Base-by-base conservation (phyloP, 2,888 invertebrate species). In the Gymnocheta viridis region DNA sequence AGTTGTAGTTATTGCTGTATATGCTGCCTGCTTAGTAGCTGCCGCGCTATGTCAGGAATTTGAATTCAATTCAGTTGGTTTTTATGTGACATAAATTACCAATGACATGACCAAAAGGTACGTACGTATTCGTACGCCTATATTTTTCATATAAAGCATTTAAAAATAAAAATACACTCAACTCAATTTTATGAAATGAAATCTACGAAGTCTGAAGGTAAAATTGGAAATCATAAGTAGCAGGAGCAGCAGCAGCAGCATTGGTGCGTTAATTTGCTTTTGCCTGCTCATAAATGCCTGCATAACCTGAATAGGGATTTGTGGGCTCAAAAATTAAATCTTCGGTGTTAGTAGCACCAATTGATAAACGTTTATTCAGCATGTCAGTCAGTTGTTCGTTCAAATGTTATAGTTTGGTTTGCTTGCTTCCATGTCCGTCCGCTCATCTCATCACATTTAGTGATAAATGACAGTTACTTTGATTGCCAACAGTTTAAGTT, bases 71-170 rank as follows among this genome's bases (percentile, higher is more conserved):
- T 89, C 88, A 88, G 87, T 90, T 88, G 86, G 87, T 87, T 72
- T 84, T 77, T 56, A 84, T 81, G 87, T 90, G 90, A 90, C 90
- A 91, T 90, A 90, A 90, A 90, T 91, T 89, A 91, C 87, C 89
- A 89, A 88, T 90, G 90, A 90, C 91, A 90, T 82, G 84, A 64
- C 84, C 81, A 81, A 84, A 78, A 85, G 78, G 82, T 82, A 79
- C 72, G 51, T 60, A 49, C 24, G 14, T 9, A 47, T 56, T 66
- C 51, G 38, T 41, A 35, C 4, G 49, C 35, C 22, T 35, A 47
- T 56, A 66, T 66, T 70, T 54, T 70, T 67, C 54, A 49, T 44
- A 64, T 41, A 62, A 67, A 67, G 35, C 66, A 64, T 22, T 60
- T 73, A 54, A 54, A 76, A 51, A 51, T 51, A 54, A 62, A n/a